Base-by-base conservation (phyloP, 2,888 invertebrate species). In the Heliconius ismenius region DNA sequence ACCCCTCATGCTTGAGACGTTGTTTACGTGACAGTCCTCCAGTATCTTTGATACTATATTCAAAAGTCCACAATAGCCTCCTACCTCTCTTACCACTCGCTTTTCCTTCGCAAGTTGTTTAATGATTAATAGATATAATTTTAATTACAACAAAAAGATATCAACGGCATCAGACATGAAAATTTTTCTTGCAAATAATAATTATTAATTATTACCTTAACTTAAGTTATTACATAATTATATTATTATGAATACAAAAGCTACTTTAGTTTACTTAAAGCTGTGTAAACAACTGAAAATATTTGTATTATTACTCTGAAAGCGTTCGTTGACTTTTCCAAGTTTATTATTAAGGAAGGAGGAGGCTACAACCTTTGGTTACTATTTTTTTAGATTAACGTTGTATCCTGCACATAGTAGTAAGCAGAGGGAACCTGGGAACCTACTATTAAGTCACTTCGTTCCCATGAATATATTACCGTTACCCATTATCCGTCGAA, bases 261-360 rank as follows among this genome's bases (percentile, higher is more conserved):
- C 28, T 49, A 28, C 36, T 15, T 70, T 64, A 49, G 49, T 69
- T 64, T 69, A 54, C 36, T 32, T 54, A 63, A 64, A 54, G 21
- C 54, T 58, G 36, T 70, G 69, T 70, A 75, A 75, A 70, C 70
- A 70, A 63, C 82, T 83, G 82, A 82, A 79, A 80, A 81, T 85
- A 85, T 86, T 88, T 84, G 4, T 32, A 58, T 82, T 86, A 84
- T 80, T 86, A 86, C 84, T 85, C 81, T 81, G 82, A 84, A 86
- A 78, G 77, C 82, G 86, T 85, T 84, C 85, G 81, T 76, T 82
- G 84, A 84, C 86, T 83, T 81, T 79, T 76, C 78, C 70, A 62
- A n/a, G 70, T 58, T 70, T 81, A 73, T 74, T 79, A 80, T 74
- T 75, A 75, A 76, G 32, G 36, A 75, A 76, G 76, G 65, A 15